Conservation (phyloP, 2,888 invertebrate genomes). For the Julus scandinavius region DNA sequence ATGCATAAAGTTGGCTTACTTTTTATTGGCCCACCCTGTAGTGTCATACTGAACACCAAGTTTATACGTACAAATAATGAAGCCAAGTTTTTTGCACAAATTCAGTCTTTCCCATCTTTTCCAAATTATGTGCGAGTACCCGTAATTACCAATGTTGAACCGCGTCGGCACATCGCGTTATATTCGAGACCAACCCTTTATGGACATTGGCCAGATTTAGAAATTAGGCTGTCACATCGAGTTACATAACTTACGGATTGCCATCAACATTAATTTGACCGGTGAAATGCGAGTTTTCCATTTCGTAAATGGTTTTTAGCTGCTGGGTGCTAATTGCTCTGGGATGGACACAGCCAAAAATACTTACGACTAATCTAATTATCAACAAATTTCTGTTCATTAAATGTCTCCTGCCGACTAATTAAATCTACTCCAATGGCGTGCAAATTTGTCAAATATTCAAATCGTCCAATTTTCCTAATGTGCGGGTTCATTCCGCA, state of each 20-base stretch:
- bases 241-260: neutral
- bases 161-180: too few relatives aligned
- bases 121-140: too few relatives aligned
- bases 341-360: too few relatives aligned
- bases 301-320: neutral
- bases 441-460: neutral
- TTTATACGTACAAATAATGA: too few relatives aligned
- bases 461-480: neutral
- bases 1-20: too few relatives aligned
- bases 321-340: neutral
- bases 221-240: neutral
- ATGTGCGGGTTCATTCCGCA: too few relatives aligned
- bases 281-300: neutral
- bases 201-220: neutral
- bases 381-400: neutral
- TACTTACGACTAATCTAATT: constrained; percentile 18
- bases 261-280: neutral
- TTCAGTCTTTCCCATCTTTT: too few relatives aligned
- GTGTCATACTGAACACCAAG: too few relatives aligned
- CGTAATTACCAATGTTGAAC: too few relatives aligned
- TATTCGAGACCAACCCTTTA: too few relatives aligned
- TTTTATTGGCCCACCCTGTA: too few relatives aligned
- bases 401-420: neutral
- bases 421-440: neutral
- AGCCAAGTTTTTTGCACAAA: too few relatives aligned